phyloP scores from a whole-genome alignment of 2,888 invertebrate species.

The Drosophila formosana region DNA sequence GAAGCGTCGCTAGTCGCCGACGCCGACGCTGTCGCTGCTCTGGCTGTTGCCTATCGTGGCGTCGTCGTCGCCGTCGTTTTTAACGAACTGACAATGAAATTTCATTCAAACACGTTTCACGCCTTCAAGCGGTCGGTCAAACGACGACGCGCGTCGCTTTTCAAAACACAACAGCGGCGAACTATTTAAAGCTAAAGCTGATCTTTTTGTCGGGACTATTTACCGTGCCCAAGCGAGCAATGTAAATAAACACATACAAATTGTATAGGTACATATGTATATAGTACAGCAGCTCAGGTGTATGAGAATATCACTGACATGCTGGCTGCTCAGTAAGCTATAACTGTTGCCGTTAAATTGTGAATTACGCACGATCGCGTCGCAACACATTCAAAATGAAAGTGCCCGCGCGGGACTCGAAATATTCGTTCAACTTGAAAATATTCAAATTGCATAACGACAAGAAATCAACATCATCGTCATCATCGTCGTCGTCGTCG shows the following conservation, averaged over 20 bases:
- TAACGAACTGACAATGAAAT: conserved; percentile 71
- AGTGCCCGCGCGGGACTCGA: conserved; percentile 75
- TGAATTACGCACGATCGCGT: conserved; percentile 17
- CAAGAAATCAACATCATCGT: conserved; percentile 54
- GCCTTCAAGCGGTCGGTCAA: conserved; percentile 69
- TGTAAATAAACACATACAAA: conserved; percentile 41
- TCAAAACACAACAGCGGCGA: conserved; percentile 38
- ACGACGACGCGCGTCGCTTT: conserved; percentile 47
- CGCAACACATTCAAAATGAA: conserved; percentile 73
- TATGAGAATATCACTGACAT: conserved; percentile 38
- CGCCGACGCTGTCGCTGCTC: background rate
- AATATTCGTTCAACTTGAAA: conserved; percentile 83
- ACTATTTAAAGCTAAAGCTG: conserved; percentile 30
- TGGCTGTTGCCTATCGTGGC: conserved; percentile 19
- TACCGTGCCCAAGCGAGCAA: conserved; percentile 25
- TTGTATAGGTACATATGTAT: conserved; percentile 1
- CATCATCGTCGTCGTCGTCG: background rate
- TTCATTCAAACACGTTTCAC: conserved; percentile 81
- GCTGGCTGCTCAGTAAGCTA: background rate
- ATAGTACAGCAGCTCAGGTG: background rate
- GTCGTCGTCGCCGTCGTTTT: conserved; percentile 56
- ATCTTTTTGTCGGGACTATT: conserved; percentile 35
- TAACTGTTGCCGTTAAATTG: conserved; percentile 23
- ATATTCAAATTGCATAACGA: conserved; percentile 82
- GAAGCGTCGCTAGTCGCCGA: background rate